Evolutionary conservation across 1,140 invertebrate species (phyloP).

Genomic region (Rhagoletis pomonella): DNA sequence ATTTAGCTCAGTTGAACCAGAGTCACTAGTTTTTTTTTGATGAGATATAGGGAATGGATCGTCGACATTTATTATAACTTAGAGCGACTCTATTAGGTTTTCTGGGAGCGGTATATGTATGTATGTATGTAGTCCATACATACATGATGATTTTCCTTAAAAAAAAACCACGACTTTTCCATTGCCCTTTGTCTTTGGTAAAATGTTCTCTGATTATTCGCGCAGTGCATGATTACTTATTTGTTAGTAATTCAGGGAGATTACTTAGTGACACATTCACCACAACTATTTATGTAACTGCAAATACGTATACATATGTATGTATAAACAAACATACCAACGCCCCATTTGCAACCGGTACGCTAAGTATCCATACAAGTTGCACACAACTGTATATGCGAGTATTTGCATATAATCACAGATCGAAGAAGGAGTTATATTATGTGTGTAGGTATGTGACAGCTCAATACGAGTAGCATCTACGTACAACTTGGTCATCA

Average conservation of each 20-base stretch:
- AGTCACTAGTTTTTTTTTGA: too few species aligned
- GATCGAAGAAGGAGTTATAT: not conserved
- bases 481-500: not conserved
- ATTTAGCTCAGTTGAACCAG: too few species aligned
- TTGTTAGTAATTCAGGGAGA: not conserved
- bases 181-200: too few species aligned
- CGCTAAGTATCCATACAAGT: not conserved
- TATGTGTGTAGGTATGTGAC: not conserved
- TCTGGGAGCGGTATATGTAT: too few species aligned
- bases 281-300: not conserved
- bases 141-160: too few species aligned
- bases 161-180: too few species aligned
- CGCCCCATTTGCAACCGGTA: not conserved
- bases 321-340: too few species aligned
- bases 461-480: not conserved
- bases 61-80: too few species aligned
- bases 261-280: not conserved
- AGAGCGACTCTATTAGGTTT: too few species aligned
- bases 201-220: not conserved
- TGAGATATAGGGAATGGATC: too few species aligned
- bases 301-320: too few species aligned
- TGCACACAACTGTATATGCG: not conserved
- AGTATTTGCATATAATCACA: constrained; percentile 9
- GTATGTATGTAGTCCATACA: too few species aligned
- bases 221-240: not conserved